These are phyloP conservation scores for Protonibea diacanthus DNA, from an alignment of 2,797 vertebrate species.

Conservation along the genomic window DNA sequence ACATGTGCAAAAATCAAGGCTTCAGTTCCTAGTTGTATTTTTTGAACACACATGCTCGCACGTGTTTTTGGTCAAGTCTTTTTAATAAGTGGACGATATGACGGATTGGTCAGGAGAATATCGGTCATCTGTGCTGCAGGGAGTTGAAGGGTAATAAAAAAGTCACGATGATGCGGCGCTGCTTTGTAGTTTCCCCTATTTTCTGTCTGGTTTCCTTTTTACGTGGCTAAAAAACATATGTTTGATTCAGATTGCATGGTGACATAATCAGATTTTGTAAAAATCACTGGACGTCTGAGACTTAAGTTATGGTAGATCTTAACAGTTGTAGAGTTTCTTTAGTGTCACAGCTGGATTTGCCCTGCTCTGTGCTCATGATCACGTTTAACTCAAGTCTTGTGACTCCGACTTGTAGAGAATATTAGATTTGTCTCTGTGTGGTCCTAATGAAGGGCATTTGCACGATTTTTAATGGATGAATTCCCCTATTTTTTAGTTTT, in stretches of 20 bases:
- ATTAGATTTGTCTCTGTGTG: constrained; percentile 48
- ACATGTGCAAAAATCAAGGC: background rate
- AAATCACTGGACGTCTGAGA: constrained; percentile 6
- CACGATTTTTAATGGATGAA: constrained; percentile 8
- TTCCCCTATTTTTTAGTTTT: background rate
- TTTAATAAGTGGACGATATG: background rate
- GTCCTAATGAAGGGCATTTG: constrained; percentile 12
- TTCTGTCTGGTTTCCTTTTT: constrained; percentile 16
- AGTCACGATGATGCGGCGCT: background rate
- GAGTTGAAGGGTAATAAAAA: background rate
- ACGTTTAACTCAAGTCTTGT: constrained; percentile 56
- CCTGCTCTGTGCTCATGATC: constrained; percentile 35
- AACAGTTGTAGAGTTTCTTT: background rate
- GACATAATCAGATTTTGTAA: constrained; percentile 5
- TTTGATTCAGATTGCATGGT: background rate
- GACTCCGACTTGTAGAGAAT: constrained; percentile 42
- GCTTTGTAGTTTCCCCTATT: constrained; percentile 11
- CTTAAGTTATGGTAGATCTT: background rate
- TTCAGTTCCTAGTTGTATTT: background rate
- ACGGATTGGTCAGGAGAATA: background rate
- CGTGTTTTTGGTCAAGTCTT: background rate
- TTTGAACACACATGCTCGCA: background rate
- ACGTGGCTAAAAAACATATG: background rate
- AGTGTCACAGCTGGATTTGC: background rate
- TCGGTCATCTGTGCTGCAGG: background rate